Conservation (phyloP, 2,113 vertebrate genomes). For the Gavialis gangeticus region DNA sequence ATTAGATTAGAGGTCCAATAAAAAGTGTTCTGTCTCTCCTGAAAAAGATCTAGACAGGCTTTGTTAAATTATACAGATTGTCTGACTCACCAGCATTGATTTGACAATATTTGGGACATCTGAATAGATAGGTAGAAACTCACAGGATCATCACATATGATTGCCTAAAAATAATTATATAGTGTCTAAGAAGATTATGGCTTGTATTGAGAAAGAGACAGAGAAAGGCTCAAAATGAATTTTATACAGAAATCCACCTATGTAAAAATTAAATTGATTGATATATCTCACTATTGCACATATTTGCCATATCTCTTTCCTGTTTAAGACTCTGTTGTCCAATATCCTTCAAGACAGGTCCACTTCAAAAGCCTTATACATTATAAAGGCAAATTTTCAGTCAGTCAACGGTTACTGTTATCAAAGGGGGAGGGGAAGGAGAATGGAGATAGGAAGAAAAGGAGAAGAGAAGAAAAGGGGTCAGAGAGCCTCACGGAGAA, state of each 20-base stretch:
- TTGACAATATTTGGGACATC: not conserved
- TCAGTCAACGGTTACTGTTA: not conserved
- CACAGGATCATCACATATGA: not conserved
- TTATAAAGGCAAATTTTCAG: not conserved
- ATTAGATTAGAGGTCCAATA: not conserved
- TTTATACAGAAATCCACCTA: not conserved
- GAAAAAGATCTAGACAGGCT: not conserved
- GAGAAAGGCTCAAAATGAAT: not conserved
- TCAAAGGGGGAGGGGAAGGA: not conserved
- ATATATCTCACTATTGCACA: not conserved
- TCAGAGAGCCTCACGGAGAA: not conserved
- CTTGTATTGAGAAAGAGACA: not conserved
- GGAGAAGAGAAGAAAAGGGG: fast-evolving
- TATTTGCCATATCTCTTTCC: not conserved
- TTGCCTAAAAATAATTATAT: not conserved
- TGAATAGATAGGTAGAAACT: not conserved
- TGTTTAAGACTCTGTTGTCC: not conserved
- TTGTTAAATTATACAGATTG: not conserved
- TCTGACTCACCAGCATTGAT: not conserved
- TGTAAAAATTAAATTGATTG: not conserved
- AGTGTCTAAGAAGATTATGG: not conserved
- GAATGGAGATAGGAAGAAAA: not conserved
- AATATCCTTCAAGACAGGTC: not conserved
- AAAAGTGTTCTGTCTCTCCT: not conserved
- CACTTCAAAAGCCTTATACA: not conserved